Evolutionary conservation across 2,888 invertebrate genomes (phyloP).

Genomic region (Neoscelio sp.): DNA sequence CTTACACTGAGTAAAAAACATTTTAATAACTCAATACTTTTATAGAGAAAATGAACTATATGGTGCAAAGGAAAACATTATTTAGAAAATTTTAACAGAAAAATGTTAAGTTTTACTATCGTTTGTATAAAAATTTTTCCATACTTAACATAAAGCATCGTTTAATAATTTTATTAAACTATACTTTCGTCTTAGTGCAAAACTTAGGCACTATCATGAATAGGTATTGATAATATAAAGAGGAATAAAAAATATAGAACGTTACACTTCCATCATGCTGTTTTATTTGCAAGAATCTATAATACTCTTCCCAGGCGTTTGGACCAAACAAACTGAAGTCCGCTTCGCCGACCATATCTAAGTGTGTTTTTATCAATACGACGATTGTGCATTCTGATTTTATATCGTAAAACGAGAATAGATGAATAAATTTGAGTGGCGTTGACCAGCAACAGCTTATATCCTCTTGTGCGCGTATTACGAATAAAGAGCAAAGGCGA

Average conservation of each 20-base stretch:
- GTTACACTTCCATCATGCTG: conserved; percentile 63
- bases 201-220: no score
- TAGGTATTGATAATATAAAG: not conserved
- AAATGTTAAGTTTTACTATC: no score
- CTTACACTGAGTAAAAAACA: no score
- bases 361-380: conserved; percentile 69
- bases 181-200: no score
- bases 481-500: conserved; percentile 68
- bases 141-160: no score
- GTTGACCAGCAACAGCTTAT: conserved; percentile 74
- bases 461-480: conserved; percentile 68
- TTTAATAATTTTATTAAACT: no score
- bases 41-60: no score
- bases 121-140: no score
- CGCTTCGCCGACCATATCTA: conserved; percentile 65
- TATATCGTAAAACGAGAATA: conserved; percentile 70
- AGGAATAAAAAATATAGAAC: conserved; percentile 3
- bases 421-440: conserved; percentile 68
- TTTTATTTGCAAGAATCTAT: conserved; percentile 69
- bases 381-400: conserved; percentile 68
- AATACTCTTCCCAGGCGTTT: conserved; percentile 63
- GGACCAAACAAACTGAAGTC: conserved; percentile 52
- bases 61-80: no score
- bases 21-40: no score
- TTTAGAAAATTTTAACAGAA: no score